Evolutionary conservation across 2,888 invertebrate genomes (phyloP).

Genomic region (Campoplex capitator): DNA sequence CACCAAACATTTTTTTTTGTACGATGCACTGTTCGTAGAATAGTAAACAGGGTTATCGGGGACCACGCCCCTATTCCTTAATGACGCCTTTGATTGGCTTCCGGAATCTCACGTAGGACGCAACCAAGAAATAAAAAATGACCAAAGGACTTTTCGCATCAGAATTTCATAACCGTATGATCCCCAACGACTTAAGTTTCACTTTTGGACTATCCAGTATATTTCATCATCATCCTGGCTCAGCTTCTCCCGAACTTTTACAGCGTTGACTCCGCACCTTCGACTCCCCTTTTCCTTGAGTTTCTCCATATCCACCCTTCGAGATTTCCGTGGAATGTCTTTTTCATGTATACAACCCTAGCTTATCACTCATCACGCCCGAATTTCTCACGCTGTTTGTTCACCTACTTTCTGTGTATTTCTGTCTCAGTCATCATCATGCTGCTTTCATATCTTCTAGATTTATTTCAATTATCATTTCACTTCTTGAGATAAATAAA

Average conservation of each 20-base stretch:
- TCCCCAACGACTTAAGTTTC: not conserved
- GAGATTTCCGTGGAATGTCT: constrained; percentile 5
- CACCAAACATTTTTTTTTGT: not conserved
- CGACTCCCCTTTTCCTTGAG: not conserved
- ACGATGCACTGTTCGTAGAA: not conserved
- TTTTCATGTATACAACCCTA: constrained; percentile 9
- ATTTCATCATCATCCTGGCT: not conserved
- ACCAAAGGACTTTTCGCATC: not conserved
- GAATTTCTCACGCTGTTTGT: not conserved
- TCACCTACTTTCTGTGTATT: not conserved
- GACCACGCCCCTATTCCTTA: not conserved
- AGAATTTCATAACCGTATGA: not conserved
- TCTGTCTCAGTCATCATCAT: not conserved
- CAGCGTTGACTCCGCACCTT: not conserved
- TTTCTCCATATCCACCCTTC: constrained; percentile 4
- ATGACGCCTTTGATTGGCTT: not conserved
- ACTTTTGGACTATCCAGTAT: constrained; percentile 8
- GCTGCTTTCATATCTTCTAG: not conserved
- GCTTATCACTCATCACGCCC: not conserved
- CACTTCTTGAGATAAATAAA: constrained; percentile 9
- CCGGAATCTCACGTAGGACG: not conserved
- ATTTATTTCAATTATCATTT: not conserved
- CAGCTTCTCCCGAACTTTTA: not conserved
- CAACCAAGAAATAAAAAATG: not conserved
- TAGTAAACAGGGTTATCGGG: not conserved